A percentile compares a stretch with the other conserved stretches of the same genome.
Evolutionary conservation across 2,888 invertebrate species (phyloP).

Genomic region (Bellardia bayeri): DNA sequence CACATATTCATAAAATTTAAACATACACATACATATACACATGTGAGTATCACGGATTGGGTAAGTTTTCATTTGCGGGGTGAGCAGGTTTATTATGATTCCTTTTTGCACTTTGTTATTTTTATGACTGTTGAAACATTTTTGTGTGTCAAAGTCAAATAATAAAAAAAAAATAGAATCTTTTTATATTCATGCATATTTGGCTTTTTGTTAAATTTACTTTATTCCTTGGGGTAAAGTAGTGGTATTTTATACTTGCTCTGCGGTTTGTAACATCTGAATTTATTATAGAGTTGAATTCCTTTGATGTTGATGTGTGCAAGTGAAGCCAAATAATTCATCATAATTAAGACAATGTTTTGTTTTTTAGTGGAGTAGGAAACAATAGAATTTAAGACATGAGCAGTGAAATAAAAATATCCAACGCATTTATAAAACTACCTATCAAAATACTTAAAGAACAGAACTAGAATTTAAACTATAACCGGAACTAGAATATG

Average conservation of each 20-base stretch:
- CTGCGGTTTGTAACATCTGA: slow-evolving; percentile 2
- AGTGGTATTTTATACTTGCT: slow-evolving; percentile 5
- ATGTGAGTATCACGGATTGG: background rate
- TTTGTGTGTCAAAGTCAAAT: slow-evolving; percentile 56
- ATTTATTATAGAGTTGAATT: background rate
- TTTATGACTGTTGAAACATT: slow-evolving; percentile 8
- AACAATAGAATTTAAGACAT: too few species aligned
- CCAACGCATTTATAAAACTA: background rate
- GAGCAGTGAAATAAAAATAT: background rate
- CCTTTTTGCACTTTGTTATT: slow-evolving; percentile 11
- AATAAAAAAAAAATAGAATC: slow-evolving; percentile 5
- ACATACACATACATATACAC: background rate
- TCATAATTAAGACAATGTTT: background rate
- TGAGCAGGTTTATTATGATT: slow-evolving; percentile 1
- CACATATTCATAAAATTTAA: background rate
- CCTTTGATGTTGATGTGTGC: background rate
- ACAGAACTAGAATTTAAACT: background rate
- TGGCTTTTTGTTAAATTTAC: slow-evolving; percentile 18
- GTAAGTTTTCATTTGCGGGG: background rate
- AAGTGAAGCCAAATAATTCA: background rate
- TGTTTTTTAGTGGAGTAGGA: too few species aligned
- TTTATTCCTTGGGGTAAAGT: slow-evolving; percentile 28
- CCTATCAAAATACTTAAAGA: background rate
- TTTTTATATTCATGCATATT: slow-evolving; percentile 1
- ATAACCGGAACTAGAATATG: too few species aligned